phyloP scores from a whole-genome alignment of 2,888 invertebrate genomes.

The Clitarchus hookeri region DNA sequence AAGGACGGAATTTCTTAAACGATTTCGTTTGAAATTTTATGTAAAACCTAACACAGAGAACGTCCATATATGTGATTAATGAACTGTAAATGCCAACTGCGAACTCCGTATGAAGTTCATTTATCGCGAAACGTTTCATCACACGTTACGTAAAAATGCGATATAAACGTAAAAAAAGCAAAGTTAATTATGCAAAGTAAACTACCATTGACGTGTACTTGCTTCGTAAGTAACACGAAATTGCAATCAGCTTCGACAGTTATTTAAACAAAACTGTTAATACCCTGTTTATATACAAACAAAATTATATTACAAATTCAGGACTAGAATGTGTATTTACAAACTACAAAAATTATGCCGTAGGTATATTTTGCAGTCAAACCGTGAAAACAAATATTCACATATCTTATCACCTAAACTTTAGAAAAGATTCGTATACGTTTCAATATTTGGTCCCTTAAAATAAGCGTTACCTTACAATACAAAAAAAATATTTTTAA shows the following conservation, averaged over 20 bases:
- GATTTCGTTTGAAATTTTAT: too few species aligned
- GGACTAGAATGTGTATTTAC: slow-evolving; percentile 27
- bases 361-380: neutral
- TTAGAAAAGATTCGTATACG: slow-evolving; percentile 29
- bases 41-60: too few species aligned
- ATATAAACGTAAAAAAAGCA: neutral
- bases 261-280: neutral
- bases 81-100: too few species aligned
- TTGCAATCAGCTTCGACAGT: neutral
- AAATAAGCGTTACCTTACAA: slow-evolving; percentile 30
- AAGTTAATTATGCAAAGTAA: neutral
- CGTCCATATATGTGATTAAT: too few species aligned
- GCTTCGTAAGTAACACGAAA: neutral
- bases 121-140: too few species aligned
- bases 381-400: neutral
- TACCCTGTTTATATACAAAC: slow-evolving; percentile 2
- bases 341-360: neutral
- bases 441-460: slow-evolving; percentile 30
- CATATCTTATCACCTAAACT: neutral
- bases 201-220: neutral
- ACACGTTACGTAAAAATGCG: too few species aligned
- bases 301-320: neutral
- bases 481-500: slow-evolving; percentile 11
- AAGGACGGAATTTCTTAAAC: neutral
- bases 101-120: too few species aligned